phyloP scores from a whole-genome alignment of 2,797 vertebrate genomes.

The Psittacula echo region DNA sequence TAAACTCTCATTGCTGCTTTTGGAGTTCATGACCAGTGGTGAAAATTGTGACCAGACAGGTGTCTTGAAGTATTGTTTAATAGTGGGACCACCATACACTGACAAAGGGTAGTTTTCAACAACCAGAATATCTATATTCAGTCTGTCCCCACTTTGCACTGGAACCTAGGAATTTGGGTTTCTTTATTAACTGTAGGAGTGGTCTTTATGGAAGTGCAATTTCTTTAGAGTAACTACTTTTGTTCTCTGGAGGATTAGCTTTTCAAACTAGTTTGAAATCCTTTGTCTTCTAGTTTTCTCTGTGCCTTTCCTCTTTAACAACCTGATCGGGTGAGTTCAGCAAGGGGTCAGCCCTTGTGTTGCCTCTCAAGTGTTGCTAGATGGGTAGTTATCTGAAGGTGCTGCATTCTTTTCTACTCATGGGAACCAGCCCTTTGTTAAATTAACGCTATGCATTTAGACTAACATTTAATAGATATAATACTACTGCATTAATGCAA shows the following conservation, averaged over 20 bases:
- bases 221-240: background rate
- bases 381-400: background rate
- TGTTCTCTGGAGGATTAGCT: background rate
- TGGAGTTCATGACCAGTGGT: background rate
- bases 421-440: background rate
- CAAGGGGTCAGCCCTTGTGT: background rate
- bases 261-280: background rate
- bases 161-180: background rate
- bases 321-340: background rate
- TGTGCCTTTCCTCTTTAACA: background rate
- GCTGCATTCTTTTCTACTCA: conserved; percentile 8
- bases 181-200: background rate
- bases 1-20: background rate
- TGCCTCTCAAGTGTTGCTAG: conserved; percentile 12
- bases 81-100: background rate
- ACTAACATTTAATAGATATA: background rate
- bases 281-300: background rate
- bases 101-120: background rate
- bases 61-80: background rate
- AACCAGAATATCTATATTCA: background rate
- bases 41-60: background rate
- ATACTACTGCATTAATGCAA: background rate
- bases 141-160: background rate
- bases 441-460: background rate
- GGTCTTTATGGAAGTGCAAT: background rate